Conservation (phyloP, 1,140 invertebrate genomes). For the Solen grandis region DNA sequence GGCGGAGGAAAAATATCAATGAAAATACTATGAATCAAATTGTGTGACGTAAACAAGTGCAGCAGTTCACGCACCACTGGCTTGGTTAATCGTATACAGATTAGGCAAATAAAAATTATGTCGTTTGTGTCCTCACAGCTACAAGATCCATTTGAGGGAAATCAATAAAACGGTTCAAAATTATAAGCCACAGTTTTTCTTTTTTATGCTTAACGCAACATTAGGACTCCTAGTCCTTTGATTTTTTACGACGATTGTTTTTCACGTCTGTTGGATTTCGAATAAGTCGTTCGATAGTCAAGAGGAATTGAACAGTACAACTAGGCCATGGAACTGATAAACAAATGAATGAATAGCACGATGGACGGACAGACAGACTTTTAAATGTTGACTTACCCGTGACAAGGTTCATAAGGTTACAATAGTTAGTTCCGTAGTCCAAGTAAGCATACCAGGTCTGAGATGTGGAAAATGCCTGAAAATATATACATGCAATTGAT, state of each 20-base stretch:
- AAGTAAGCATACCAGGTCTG: slow-evolving; percentile 80
- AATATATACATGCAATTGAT: not conserved
- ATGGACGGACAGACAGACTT: not conserved
- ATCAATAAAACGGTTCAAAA: no score
- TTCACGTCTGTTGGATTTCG: not conserved
- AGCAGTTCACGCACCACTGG: not conserved
- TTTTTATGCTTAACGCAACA: no score
- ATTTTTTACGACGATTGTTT: not conserved
- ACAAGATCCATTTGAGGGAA: no score
- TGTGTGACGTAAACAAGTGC: no score
- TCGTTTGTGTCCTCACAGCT: no score
- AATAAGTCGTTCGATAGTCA: not conserved
- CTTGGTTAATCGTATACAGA: not conserved
- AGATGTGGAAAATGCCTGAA: slow-evolving; percentile 79
- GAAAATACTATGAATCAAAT: no score
- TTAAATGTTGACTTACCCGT: slow-evolving; percentile 61
- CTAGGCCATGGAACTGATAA: not conserved
- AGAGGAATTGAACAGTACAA: not conserved
- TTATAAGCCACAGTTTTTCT: no score
- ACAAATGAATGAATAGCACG: not conserved
- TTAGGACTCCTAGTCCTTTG: no score
- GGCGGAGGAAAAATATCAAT: no score
- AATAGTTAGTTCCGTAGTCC: slow-evolving; percentile 82
- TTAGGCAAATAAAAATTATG: not conserved
- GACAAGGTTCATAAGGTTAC: slow-evolving; percentile 81